These are phyloP conservation scores for Sebastes vulpes DNA, from an alignment of 2,797 vertebrate genomes.

Conservation along the genomic window DNA sequence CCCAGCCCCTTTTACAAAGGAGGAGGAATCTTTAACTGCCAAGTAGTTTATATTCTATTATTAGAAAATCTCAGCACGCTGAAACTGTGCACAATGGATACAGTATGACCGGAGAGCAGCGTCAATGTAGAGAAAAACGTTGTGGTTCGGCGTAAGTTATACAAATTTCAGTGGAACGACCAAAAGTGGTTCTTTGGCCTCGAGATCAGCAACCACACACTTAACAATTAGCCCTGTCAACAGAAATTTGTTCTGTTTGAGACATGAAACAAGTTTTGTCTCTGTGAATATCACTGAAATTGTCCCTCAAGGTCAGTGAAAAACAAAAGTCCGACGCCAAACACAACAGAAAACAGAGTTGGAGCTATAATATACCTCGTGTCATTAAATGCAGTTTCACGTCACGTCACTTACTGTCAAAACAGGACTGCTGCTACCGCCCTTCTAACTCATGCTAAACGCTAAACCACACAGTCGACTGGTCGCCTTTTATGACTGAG, in stretches of 20 bases:
- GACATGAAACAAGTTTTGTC: conserved; percentile 79
- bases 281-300: conserved; percentile 74
- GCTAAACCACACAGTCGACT: conserved; percentile 76
- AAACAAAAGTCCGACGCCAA: conserved; percentile 74
- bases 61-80: conserved; percentile 67
- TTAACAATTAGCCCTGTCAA: conserved; percentile 86
- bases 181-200: conserved; percentile 79
- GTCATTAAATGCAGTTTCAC: conserved; percentile 70
- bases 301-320: conserved; percentile 67
- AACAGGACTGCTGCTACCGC: conserved; percentile 64
- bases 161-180: conserved; percentile 75
- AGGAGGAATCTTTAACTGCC: conserved; percentile 81
- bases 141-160: conserved; percentile 73
- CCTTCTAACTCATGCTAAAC: conserved; percentile 62
- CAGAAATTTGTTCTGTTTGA: conserved; percentile 78
- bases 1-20: conserved; percentile 67
- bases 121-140: conserved; percentile 56
- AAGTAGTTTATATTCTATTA: conserved; percentile 80
- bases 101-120: conserved; percentile 66
- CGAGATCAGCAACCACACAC: conserved; percentile 85
- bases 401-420: conserved; percentile 76
- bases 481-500: conserved; percentile 61
- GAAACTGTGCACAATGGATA: conserved; percentile 65
- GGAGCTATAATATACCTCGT: conserved; percentile 67
- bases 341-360: conserved; percentile 79